Percentiles rank a stretch among this genome's conserved stretches.
Evolutionary conservation across 2,797 vertebrate genomes (phyloP).

Genomic region (Bradypus variegatus): DNA sequence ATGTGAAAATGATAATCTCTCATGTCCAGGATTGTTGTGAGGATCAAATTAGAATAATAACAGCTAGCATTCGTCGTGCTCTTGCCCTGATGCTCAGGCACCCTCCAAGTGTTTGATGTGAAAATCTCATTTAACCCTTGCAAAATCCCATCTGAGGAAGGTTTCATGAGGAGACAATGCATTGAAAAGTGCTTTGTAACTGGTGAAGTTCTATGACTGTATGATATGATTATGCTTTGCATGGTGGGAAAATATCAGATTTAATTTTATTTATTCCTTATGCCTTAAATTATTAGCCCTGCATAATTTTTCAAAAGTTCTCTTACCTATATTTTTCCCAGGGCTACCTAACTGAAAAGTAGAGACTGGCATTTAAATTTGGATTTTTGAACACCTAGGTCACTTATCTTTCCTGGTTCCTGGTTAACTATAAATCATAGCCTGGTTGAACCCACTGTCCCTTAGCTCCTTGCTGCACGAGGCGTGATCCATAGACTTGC

Average conservation of each 20-base stretch:
- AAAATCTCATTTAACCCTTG: background rate
- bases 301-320: background rate
- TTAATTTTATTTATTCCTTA: background rate
- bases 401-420: background rate
- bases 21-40: background rate
- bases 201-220: background rate
- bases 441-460: background rate
- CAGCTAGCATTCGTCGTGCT: rapidly evolving
- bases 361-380: background rate
- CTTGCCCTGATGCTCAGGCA: background rate
- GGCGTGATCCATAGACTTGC: background rate
- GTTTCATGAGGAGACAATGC: background rate
- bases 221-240: background rate
- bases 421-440: background rate
- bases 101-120: background rate
- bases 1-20: background rate
- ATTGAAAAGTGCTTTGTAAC: background rate
- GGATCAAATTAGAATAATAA: background rate
- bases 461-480: background rate
- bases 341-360: background rate
- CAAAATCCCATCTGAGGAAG: background rate
- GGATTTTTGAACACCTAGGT: background rate
- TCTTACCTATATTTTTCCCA: background rate
- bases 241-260: background rate
- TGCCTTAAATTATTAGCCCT: background rate